phyloP scores from a whole-genome alignment of 2,888 invertebrate species.

The Venusia cambrica region DNA sequence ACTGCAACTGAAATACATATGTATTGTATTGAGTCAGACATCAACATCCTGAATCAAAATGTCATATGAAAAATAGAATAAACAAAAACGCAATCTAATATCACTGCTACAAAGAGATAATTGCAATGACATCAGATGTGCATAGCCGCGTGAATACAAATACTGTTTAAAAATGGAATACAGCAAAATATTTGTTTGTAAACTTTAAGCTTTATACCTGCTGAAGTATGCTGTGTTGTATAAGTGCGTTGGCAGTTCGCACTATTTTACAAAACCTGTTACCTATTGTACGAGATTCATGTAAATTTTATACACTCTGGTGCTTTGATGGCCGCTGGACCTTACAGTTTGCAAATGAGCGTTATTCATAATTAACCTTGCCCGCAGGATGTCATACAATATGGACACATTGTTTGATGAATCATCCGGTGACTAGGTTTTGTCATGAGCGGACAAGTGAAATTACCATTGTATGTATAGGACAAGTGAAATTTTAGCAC shows the following conservation, averaged over 20 bases:
- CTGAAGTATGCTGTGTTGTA: too few species aligned
- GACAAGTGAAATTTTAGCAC: too few species aligned
- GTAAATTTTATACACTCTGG: neutral
- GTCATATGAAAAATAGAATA: constrained; percentile 11
- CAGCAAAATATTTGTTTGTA: constrained; percentile 10
- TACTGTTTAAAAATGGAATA: constrained; percentile 15
- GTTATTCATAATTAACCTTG: constrained; percentile 24
- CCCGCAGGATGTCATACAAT: constrained; percentile 22
- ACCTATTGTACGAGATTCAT: neutral
- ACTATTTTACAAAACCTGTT: too few species aligned
- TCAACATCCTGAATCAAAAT: constrained; percentile 11
- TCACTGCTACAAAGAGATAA: constrained; percentile 10
- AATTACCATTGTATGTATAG: too few species aligned
- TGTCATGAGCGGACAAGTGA: constrained; percentile 5
- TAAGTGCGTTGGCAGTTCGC: too few species aligned
- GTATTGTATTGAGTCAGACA: too few species aligned
- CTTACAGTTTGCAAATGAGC: constrained; percentile 17
- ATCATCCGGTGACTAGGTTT: constrained; percentile 8
- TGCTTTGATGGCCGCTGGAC: constrained; percentile 3
- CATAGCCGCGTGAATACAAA: constrained; percentile 18
- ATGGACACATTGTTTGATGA: constrained; percentile 16
- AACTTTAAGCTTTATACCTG: constrained; percentile 1
- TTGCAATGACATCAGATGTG: constrained; percentile 22
- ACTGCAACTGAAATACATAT: too few species aligned
- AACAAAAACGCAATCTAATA: constrained; percentile 9